Percentiles rank a stretch among this genome's conserved stretches.
Evolutionary conservation across 1,140 invertebrate species (phyloP).

Genomic region (Drosophila sulfurigaster): DNA sequence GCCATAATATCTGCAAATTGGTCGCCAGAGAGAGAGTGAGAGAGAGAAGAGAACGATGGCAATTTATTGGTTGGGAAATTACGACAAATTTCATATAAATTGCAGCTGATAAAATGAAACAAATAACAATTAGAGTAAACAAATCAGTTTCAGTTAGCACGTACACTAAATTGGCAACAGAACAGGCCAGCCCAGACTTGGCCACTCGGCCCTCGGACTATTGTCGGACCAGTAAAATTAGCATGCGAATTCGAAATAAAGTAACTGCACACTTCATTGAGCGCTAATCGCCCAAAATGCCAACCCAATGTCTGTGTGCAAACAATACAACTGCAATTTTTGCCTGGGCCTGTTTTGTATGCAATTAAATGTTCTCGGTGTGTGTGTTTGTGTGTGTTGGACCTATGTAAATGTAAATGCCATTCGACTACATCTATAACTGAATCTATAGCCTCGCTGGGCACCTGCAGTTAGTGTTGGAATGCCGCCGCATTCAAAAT

Average conservation of each 20-base stretch:
- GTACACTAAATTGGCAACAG: slow-evolving; percentile 5
- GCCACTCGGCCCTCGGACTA: background rate
- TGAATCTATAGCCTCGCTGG: slow-evolving; percentile 29
- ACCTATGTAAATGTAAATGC: too few relatives aligned
- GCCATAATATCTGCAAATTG: slow-evolving; percentile 31
- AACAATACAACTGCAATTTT: background rate
- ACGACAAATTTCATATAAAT: slow-evolving; percentile 63
- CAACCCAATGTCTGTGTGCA: slow-evolving; percentile 14
- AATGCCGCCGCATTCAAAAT: slow-evolving; percentile 49
- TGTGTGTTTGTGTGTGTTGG: background rate
- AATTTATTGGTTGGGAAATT: slow-evolving; percentile 23
- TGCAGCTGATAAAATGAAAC: slow-evolving; percentile 50
- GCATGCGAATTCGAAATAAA: slow-evolving; percentile 64
- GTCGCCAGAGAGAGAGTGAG: slow-evolving; percentile 1
- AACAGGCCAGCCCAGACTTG: background rate
- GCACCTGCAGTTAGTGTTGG: slow-evolving; percentile 9
- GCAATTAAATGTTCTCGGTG: slow-evolving; percentile 63
- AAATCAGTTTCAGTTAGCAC: slow-evolving; percentile 46
- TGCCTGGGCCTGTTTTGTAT: slow-evolving; percentile 44
- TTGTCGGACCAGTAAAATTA: slow-evolving; percentile 41
- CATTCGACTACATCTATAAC: slow-evolving; percentile 36
- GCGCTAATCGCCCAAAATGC: slow-evolving; percentile 60
- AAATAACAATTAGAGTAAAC: slow-evolving; percentile 68
- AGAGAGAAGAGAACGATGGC: slow-evolving; percentile 4
- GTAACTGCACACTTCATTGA: slow-evolving; percentile 62